Evolutionary conservation across 2,888 invertebrate genomes (phyloP), one percentile per base, ranked within the genome.

Genomic region (Mythimna vitellina): DNA sequence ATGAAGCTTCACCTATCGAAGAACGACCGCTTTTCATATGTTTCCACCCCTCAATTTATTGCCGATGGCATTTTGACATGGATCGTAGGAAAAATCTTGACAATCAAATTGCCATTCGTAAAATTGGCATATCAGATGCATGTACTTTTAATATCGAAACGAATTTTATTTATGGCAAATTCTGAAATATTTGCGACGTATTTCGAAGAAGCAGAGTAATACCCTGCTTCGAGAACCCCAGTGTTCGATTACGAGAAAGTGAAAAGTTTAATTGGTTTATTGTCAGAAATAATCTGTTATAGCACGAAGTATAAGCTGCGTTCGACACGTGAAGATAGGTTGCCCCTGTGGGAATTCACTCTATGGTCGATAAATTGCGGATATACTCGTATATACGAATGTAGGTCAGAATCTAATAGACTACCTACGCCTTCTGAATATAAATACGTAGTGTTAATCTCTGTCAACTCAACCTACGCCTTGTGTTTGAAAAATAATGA

Each of bases 241-340:
- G 7, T 46, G 54, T 81, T 62, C 32, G 49, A 56, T 63, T 46
- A 63, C 22, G 10, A 54, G 42, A 54, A 54, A 32, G n/a, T 25
- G 53, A 42, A 77, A 77, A 77, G 56, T 77, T 70, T 77, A 81
- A 81, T 81, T 70, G 63, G 66, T 78, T 64, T 81, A 60, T 81
- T 81, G 78, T 77, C 62, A 60, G 71, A 66, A 66, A 78, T 71
- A 78, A 81, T 71, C 63, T 25, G 46, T 49, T 63, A 29, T 49
- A 77, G 53, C 46, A 46, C 29, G 12, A 14, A 77, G 46, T 53
- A 60, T 53, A 61, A 61, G 70, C 78, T 77, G 77, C 46, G 46
- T 81, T 81, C 81, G 76, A 78, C 65, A 70, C 53, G 61, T 54
- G 70, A 53, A 68, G 58, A 80, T 74, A 65, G 54, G 80, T 76